Evolutionary conservation across 2,888 invertebrate genomes (phyloP).

Genomic region (Eulithis prunata): DNA sequence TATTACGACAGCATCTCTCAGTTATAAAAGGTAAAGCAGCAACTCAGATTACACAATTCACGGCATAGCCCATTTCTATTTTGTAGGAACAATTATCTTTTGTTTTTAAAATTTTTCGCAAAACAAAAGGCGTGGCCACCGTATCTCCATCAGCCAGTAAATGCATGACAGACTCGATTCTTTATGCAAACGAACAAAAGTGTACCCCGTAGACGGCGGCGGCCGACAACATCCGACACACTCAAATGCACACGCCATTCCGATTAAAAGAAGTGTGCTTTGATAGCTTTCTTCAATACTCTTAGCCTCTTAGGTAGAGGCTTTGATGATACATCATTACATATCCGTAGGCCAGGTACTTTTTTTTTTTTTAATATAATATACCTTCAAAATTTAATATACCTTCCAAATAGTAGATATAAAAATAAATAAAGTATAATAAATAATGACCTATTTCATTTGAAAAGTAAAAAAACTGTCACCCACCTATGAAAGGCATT

Average conservation of each 20-base stretch:
- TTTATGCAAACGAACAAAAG: constrained; percentile 43
- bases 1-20: too few species aligned
- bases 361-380: too few species aligned
- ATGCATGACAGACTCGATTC: constrained; percentile 35
- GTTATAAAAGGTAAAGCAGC: too few species aligned
- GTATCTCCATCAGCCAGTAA: constrained; percentile 21
- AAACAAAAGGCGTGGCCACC: constrained; percentile 24
- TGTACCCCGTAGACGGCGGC: constrained; percentile 29
- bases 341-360: too few species aligned
- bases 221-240: constrained; percentile 39
- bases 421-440: too few species aligned
- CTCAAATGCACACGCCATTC: constrained; percentile 28
- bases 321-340: neutral
- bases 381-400: too few species aligned
- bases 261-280: constrained; percentile 12
- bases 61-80: neutral
- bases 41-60: neutral
- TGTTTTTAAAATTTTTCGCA: constrained; percentile 1
- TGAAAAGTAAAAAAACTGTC: too few species aligned
- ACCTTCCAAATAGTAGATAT: too few species aligned
- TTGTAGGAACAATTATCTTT: constrained; percentile 1
- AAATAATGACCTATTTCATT: too few species aligned
- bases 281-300: neutral
- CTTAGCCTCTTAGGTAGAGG: neutral
- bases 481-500: neutral